phyloP scores from a whole-genome alignment of 1,140 invertebrate species.

The Ceratoteleas bidentatus region DNA sequence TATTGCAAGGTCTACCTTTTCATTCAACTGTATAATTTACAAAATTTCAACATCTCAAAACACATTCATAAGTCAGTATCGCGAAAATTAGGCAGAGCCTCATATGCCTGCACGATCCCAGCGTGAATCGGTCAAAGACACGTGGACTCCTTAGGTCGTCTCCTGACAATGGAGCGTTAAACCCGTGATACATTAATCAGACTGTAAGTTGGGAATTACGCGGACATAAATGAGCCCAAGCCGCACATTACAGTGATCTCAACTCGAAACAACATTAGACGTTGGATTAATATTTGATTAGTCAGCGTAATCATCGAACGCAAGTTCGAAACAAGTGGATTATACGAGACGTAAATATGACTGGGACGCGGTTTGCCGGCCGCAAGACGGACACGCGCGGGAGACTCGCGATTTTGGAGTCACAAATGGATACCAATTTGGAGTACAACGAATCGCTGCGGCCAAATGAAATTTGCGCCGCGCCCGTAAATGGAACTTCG shows the following conservation, averaged over 20 bases:
- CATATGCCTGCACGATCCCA: too few relatives aligned
- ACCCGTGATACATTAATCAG: conserved; percentile 9
- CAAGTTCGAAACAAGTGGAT: conserved; percentile 20
- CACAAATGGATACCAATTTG: conserved; percentile 39
- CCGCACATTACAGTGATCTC: conserved; percentile 14
- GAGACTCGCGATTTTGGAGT: background rate
- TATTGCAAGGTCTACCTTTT: too few relatives aligned
- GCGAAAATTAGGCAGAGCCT: too few relatives aligned
- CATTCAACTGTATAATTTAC: too few relatives aligned
- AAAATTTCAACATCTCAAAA: too few relatives aligned
- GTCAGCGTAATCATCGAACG: conserved; percentile 17
- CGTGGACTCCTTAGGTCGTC: too few relatives aligned
- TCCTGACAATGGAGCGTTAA: too few relatives aligned
- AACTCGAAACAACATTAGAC: conserved; percentile 25
- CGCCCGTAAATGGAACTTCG: conserved; percentile 20
- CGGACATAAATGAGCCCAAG: background rate
- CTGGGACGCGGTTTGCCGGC: background rate
- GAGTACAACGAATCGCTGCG: conserved; percentile 16
- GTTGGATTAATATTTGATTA: conserved; percentile 29
- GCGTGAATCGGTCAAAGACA: too few relatives aligned
- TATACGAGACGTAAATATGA: background rate
- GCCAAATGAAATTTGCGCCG: conserved; percentile 33
- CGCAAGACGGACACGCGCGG: background rate
- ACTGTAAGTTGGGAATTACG: background rate
- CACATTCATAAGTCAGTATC: too few relatives aligned